These are phyloP conservation scores for Cremastinae sp. DNA, from an alignment of 2,888 invertebrate species.

Conservation along the genomic window DNA sequence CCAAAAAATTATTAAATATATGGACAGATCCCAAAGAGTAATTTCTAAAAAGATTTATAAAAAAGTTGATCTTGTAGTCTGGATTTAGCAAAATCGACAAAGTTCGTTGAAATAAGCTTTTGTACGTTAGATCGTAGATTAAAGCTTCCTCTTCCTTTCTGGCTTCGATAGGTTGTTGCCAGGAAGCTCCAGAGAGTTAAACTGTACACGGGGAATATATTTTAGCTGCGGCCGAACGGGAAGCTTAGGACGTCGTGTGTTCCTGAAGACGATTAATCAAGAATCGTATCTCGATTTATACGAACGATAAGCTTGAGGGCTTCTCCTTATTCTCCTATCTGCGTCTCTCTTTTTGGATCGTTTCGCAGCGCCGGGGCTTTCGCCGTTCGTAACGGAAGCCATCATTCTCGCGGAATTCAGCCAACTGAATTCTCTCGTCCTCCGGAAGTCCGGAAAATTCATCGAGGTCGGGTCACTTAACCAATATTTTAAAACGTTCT, in stretches of 20 bases:
- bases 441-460: slow-evolving; percentile 56
- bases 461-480: slow-evolving; percentile 35
- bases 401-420: slow-evolving; percentile 64
- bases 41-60: no score
- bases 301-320: slow-evolving; percentile 61
- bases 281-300: slow-evolving; percentile 65
- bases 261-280: slow-evolving; percentile 61
- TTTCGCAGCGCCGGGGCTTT: slow-evolving; percentile 24
- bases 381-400: slow-evolving; percentile 61
- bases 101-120: slow-evolving; percentile 35
- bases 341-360: slow-evolving; percentile 32
- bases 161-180: slow-evolving; percentile 27
- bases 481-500: background rate
- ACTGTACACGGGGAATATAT: slow-evolving; percentile 21
- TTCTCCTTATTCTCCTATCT: background rate
- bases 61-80: background rate
- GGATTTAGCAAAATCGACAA: slow-evolving; percentile 18
- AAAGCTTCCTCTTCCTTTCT: slow-evolving; percentile 26
- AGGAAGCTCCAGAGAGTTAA: slow-evolving; percentile 41
- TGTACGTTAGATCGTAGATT: slow-evolving; percentile 41
- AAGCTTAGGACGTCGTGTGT: slow-evolving; percentile 13
- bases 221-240: slow-evolving; percentile 22
- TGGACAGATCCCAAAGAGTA: no score
- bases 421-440: slow-evolving; percentile 50
- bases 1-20: no score